Evolutionary conservation across 2,113 vertebrate species (phyloP), one percentile per base, ranked within the genome.

Genomic region (Microcebus griseorufus): DNA sequence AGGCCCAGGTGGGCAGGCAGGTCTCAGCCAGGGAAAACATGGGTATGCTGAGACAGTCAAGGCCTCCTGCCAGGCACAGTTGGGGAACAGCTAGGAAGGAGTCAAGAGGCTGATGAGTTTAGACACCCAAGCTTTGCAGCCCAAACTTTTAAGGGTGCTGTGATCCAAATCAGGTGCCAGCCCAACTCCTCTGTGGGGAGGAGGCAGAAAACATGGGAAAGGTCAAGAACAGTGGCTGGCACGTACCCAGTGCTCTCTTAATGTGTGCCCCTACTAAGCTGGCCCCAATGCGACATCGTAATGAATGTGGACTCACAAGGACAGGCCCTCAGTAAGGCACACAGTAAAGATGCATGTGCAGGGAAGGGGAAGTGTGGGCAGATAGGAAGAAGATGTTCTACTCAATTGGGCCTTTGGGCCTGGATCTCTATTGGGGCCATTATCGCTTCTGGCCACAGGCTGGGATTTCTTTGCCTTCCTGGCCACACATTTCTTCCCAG

Each of bases 181-280:
- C 9, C 25, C 45, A 70, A 22, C 6, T 13, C 32, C 45, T 45
- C 45, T 45, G 58, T 70, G 2, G 23, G 72, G 42, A 62, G 23
- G 55, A 23, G 53, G 22, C 67, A 20, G 27, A 34, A 82, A 76
- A 34, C 2, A 3, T 9, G 64, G 37, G 29, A n/a, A 60, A 23
- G 13, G 37, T 34, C 12, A 6, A 51, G 23, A n/a, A 53, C 3
- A 4, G 3, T 29, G 53, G 0, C 37, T 2, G 4, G 58, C 13
- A 45, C 70, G 13, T 13, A 32, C 7, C 4, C 5, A 34, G 14
- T 4, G 16, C 37, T 17, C 4, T 5, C 53, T 76, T 48, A 3
- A 37, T 0, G 3, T 39, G 1, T n/a, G 39, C 9, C n/a, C 48
- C 60, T 51, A 22, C 11, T 1, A 20, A 11, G 10, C 37, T 0